phyloP scores from a whole-genome alignment of 1,140 invertebrate species.

The Globodera ellingtonae region DNA sequence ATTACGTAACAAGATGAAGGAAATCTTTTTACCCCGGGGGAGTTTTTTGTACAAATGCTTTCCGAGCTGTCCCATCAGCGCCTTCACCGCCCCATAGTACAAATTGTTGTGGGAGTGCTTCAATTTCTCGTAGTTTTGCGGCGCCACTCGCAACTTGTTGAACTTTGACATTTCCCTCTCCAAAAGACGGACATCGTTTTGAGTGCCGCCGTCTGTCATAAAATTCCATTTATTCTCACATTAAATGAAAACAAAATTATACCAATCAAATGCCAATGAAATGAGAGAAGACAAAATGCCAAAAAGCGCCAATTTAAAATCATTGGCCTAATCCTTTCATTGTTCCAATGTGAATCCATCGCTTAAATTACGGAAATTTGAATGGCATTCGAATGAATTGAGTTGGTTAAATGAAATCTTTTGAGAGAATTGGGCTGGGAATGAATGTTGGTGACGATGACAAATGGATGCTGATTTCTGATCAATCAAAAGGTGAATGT shows the following conservation, averaged over 20 bases:
- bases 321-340: too few species aligned
- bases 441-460: too few species aligned
- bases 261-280: neutral
- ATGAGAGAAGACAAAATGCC: neutral
- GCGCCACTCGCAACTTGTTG: conserved; percentile 22
- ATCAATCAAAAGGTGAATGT: too few species aligned
- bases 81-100: conserved; percentile 40
- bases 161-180: conserved; percentile 31
- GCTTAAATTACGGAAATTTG: too few species aligned
- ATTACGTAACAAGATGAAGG: neutral
- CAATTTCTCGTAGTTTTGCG: conserved; percentile 29
- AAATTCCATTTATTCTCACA: too few species aligned
- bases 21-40: conserved; percentile 1
- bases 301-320: neutral
- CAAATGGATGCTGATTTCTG: too few species aligned
- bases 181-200: neutral
- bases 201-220: neutral
- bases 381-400: too few species aligned
- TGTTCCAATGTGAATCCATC: too few species aligned
- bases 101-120: conserved; percentile 32
- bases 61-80: conserved; percentile 43
- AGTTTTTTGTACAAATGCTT: conserved; percentile 36
- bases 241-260: too few species aligned
- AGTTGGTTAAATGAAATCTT: too few species aligned
- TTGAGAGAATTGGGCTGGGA: too few species aligned